These are phyloP conservation scores for Oryzias curvinotus DNA, from an alignment of 2,113 vertebrate species.

Conservation along the genomic window DNA sequence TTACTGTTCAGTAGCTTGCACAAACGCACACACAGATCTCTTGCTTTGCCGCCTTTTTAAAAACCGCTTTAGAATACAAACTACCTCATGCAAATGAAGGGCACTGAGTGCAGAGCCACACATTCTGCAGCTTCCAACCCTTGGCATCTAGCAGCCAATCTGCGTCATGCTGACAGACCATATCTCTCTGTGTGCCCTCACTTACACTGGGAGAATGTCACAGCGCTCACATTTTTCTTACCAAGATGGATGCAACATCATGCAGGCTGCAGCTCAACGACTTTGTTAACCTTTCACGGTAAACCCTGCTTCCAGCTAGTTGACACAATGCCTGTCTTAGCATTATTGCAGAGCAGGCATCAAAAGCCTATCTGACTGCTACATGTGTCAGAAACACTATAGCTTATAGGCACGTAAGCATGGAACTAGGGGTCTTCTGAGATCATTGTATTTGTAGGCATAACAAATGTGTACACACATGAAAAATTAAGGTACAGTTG, in stretches of 20 bases:
- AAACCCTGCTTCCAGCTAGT: conserved; percentile 52
- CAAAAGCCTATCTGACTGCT: conserved; percentile 51
- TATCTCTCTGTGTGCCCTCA: conserved; percentile 56
- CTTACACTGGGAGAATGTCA: conserved; percentile 69
- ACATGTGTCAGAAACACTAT: conserved; percentile 38
- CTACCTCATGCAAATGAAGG: conserved; percentile 58
- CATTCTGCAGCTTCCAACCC: conserved; percentile 45
- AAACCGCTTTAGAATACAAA: conserved; percentile 61
- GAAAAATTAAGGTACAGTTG: not conserved
- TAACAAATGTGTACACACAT: not conserved
- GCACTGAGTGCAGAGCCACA: conserved; percentile 54
- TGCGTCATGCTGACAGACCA: conserved; percentile 63
- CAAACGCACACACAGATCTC: conserved; percentile 16
- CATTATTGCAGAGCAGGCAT: conserved; percentile 57
- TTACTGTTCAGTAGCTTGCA: conserved; percentile 26
- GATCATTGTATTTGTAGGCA: not conserved
- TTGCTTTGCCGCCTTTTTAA: conserved; percentile 31
- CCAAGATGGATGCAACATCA: conserved; percentile 50
- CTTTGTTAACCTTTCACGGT: conserved; percentile 64
- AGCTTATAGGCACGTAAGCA: conserved; percentile 40
- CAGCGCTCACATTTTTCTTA: conserved; percentile 58
- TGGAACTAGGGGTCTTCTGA: conserved; percentile 40
- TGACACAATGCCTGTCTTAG: conserved; percentile 65
- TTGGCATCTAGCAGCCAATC: conserved; percentile 59
- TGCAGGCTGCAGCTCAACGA: conserved; percentile 51